Evolutionary conservation across 1,140 invertebrate species (phyloP).

Genomic region (Brachionus calyciflorus): DNA sequence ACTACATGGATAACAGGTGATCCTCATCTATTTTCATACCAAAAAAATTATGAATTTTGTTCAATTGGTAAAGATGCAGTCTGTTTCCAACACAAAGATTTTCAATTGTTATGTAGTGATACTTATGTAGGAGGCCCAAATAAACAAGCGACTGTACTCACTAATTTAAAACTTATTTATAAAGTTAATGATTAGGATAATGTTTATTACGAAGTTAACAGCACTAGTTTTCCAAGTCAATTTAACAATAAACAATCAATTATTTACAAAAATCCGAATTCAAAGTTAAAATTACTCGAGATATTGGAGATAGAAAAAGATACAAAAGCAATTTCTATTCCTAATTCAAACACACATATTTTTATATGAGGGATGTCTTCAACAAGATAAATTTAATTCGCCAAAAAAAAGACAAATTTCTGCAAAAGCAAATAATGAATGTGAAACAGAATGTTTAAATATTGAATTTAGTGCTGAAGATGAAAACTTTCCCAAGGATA

Average conservation of each 20-base stretch:
- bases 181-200: background rate
- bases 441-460: background rate
- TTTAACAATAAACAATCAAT: background rate
- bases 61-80: background rate
- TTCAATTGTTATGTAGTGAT: background rate
- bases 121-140: background rate
- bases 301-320: background rate
- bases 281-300: background rate
- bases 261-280: background rate
- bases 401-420: too few relatives aligned
- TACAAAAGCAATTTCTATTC: background rate
- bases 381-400: too few relatives aligned
- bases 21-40: conserved; percentile 23
- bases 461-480: too few relatives aligned
- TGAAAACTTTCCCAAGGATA: background rate
- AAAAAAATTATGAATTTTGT: conserved; percentile 12
- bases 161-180: too few relatives aligned
- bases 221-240: background rate
- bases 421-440: background rate
- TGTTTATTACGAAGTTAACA: background rate
- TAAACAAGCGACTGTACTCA: background rate
- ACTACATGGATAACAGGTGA: conserved; percentile 11
- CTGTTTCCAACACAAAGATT: background rate
- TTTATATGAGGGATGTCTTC: conserved; percentile 1
- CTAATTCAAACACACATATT: background rate